phyloP scores from a whole-genome alignment of 2,113 vertebrate species.

The Gobiocypris rarus region DNA sequence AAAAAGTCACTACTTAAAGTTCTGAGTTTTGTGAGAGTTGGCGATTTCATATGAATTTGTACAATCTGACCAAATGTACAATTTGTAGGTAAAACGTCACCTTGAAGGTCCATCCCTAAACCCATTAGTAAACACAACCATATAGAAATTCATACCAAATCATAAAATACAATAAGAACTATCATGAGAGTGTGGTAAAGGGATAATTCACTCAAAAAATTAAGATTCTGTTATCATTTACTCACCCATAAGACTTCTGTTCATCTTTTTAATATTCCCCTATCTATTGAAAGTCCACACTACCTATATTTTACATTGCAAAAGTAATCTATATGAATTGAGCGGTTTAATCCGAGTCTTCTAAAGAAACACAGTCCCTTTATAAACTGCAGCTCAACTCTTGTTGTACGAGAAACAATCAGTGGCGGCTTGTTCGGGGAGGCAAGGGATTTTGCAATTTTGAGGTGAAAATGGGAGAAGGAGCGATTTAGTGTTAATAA shows the following conservation, averaged over 20 bases:
- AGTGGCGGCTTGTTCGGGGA: too few relatives aligned
- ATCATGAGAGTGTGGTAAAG: not conserved
- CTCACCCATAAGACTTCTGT: not conserved
- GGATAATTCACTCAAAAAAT: not conserved
- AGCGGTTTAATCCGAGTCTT: not conserved
- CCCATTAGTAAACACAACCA: too few relatives aligned
- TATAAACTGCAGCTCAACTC: not conserved
- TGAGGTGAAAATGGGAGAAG: too few relatives aligned
- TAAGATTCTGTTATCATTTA: not conserved
- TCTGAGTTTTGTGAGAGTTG: not conserved
- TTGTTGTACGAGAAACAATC: not conserved
- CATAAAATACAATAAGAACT: not conserved
- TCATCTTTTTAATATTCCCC: not conserved
- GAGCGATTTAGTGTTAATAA: too few relatives aligned
- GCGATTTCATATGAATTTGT: not conserved
- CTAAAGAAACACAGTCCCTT: not conserved
- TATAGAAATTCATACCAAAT: too few relatives aligned
- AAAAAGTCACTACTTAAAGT: not conserved
- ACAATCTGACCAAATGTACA: too few relatives aligned
- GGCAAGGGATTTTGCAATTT: too few relatives aligned
- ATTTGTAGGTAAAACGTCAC: too few relatives aligned
- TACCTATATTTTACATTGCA: not conserved
- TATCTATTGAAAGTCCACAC: not conserved
- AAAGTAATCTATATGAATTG: not conserved
- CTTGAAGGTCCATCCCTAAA: too few relatives aligned